These are phyloP conservation scores for Brachionus calyciflorus DNA, from an alignment of 1,140 invertebrate species.

Conservation along the genomic window DNA sequence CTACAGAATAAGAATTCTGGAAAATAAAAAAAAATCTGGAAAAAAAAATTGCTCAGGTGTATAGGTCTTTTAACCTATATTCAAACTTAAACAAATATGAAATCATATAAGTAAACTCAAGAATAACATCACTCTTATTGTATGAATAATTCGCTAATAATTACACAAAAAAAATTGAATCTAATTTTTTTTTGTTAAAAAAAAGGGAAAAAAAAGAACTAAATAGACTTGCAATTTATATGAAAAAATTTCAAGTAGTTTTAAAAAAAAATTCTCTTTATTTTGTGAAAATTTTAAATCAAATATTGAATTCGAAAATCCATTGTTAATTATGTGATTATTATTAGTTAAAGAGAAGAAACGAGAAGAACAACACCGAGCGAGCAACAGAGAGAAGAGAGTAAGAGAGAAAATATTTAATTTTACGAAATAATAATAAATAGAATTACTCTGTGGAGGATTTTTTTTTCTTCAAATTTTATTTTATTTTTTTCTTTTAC, in stretches of 20 bases:
- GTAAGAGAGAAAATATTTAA: conserved; percentile 10
- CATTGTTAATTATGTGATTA: conserved; percentile 29
- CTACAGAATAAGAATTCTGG: no score
- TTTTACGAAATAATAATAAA: background rate
- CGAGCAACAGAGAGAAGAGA: background rate
- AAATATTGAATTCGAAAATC: conserved; percentile 10
- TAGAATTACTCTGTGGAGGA: background rate
- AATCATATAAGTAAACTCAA: no score
- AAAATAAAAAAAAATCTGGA: no score
- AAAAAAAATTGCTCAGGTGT: no score
- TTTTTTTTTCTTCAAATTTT: no score
- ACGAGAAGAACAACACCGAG: conserved; percentile 9
- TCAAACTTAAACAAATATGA: no score
- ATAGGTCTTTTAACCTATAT: no score
- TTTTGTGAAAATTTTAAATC: conserved; percentile 13
- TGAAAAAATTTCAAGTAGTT: conserved; percentile 10
- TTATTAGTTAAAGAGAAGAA: background rate
- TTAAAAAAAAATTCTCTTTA: no score
- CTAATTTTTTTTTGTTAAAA: background rate
- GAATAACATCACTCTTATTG: no score
- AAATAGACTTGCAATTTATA: background rate
- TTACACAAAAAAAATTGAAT: background rate
- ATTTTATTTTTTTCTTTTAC: no score
- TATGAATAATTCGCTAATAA: no score
- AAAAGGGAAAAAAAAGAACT: background rate